A percentile compares a stretch with the other conserved stretches of the same genome.
phyloP scores from a whole-genome alignment of 2,888 invertebrate genomes.

The Mycalesis mineus region DNA sequence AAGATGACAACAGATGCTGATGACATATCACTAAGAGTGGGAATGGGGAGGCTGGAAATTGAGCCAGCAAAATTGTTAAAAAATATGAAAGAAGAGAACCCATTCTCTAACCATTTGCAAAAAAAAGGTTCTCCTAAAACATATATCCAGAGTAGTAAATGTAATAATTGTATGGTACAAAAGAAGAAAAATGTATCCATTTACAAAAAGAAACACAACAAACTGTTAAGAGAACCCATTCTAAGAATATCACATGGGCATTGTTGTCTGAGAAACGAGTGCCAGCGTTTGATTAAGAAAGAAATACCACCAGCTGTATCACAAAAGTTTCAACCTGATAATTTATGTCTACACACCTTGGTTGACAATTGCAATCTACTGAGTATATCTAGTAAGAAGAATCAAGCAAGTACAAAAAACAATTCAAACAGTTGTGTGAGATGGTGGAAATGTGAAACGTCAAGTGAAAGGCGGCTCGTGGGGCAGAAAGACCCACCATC shows the following conservation, averaged over 20 bases:
- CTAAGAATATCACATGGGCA: slow-evolving; percentile 65
- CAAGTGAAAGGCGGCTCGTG: slow-evolving; percentile 33
- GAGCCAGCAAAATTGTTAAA: slow-evolving; percentile 57
- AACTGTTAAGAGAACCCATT: slow-evolving; percentile 77
- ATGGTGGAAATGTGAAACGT: slow-evolving; percentile 54
- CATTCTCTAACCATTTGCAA: slow-evolving; percentile 43
- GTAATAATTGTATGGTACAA: slow-evolving; percentile 46
- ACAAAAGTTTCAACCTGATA: slow-evolving; percentile 41
- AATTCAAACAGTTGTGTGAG: slow-evolving; percentile 41
- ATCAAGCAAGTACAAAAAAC: slow-evolving; percentile 29
- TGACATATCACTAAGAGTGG: slow-evolving; percentile 69
- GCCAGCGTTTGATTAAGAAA: slow-evolving; percentile 35
- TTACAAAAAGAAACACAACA: slow-evolving; percentile 62
- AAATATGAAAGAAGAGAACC: slow-evolving; percentile 49
- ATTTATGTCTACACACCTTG: slow-evolving; percentile 57
- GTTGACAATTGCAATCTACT: slow-evolving; percentile 69
- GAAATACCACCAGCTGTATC: slow-evolving; percentile 24
- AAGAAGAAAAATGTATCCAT: slow-evolving; percentile 48
- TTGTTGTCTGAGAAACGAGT: slow-evolving; percentile 33
- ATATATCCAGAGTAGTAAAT: slow-evolving; percentile 42
- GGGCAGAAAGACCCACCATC: slow-evolving; percentile 34
- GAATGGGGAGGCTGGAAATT: slow-evolving; percentile 78
- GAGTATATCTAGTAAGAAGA: slow-evolving; percentile 52
- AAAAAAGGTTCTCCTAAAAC: slow-evolving; percentile 36
- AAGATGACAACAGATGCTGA: slow-evolving; percentile 58